Percentiles rank a stretch among this genome's conserved stretches.
Conservation (phyloP, 1,140 invertebrate genomes). For the Cydia pomonella region DNA sequence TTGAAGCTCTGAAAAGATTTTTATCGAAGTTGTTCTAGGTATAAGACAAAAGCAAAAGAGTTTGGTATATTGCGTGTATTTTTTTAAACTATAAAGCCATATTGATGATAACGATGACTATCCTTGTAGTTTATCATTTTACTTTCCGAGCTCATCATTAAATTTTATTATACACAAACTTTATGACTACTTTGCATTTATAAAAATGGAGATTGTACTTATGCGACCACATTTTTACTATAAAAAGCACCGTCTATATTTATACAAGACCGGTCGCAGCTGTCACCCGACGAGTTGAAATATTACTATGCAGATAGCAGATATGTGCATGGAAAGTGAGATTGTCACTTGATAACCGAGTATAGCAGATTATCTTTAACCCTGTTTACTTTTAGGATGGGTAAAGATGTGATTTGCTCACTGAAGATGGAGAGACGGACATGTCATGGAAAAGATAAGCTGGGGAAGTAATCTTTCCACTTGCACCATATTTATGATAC, state of each 20-base stretch:
- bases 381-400: neutral
- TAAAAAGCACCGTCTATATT: conserved; percentile 3
- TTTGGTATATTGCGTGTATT: too few relatives aligned
- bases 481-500: too few relatives aligned
- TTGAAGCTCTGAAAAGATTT: too few relatives aligned
- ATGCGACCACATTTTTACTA: conserved; percentile 16
- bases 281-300: neutral
- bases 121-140: neutral
- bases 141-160: neutral
- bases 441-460: neutral
- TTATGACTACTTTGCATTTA: neutral
- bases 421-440: neutral
- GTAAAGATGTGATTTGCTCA: neutral
- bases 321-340: conserved; percentile 6
- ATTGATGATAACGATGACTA: too few relatives aligned
- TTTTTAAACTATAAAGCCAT: too few relatives aligned
- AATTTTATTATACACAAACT: conserved; percentile 12
- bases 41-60: too few relatives aligned
- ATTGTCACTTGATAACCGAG: neutral
- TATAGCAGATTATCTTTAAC: neutral
- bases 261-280: neutral
- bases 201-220: neutral
- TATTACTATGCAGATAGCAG: conserved; percentile 32
- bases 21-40: too few relatives aligned
- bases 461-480: too few relatives aligned